phyloP scores from a whole-genome alignment of 23 tunicate genomes.

The Styela clava region DNA sequence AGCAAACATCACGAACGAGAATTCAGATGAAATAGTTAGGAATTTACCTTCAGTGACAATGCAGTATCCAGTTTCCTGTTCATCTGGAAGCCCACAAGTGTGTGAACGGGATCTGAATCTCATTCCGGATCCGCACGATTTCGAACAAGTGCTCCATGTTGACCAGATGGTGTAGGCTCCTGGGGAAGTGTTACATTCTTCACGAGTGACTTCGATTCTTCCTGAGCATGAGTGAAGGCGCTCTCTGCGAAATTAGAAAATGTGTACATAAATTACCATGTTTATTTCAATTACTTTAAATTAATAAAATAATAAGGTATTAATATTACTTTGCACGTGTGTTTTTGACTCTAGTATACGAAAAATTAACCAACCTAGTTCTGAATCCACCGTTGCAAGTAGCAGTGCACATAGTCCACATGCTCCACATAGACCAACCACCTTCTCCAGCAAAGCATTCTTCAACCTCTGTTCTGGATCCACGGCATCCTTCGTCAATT shows the following conservation, averaged over 20 bases:
- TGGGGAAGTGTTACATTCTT: slow-evolving; percentile 56
- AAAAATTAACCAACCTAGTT: slow-evolving; percentile 27
- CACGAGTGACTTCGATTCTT: slow-evolving; percentile 38
- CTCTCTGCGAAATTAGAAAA: slow-evolving; percentile 5
- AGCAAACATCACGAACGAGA: background rate
- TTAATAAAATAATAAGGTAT: background rate
- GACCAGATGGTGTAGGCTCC: slow-evolving; percentile 58
- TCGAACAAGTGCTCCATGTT: slow-evolving; percentile 54
- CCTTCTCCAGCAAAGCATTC: slow-evolving; percentile 67
- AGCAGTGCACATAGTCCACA: slow-evolving; percentile 54
- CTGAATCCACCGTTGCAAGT: slow-evolving; percentile 84
- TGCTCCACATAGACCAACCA: slow-evolving; percentile 49
- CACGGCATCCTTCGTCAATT: slow-evolving; percentile 46
- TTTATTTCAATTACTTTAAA: background rate
- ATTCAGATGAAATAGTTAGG: background rate
- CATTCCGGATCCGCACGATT: slow-evolving; percentile 68
- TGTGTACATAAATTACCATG: background rate
- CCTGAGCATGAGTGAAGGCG: slow-evolving; percentile 42
- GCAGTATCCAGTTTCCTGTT: slow-evolving; percentile 13
- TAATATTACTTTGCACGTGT: too few relatives aligned
- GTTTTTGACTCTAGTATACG: too few relatives aligned
- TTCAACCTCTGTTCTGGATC: slow-evolving; percentile 27
- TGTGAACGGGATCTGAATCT: slow-evolving; percentile 36
- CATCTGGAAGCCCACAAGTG: slow-evolving; percentile 25
- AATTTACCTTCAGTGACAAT: slow-evolving; percentile 1